These are phyloP conservation scores for Cosmia pyralina DNA, from an alignment of 2,888 invertebrate genomes.

Conservation along the genomic window DNA sequence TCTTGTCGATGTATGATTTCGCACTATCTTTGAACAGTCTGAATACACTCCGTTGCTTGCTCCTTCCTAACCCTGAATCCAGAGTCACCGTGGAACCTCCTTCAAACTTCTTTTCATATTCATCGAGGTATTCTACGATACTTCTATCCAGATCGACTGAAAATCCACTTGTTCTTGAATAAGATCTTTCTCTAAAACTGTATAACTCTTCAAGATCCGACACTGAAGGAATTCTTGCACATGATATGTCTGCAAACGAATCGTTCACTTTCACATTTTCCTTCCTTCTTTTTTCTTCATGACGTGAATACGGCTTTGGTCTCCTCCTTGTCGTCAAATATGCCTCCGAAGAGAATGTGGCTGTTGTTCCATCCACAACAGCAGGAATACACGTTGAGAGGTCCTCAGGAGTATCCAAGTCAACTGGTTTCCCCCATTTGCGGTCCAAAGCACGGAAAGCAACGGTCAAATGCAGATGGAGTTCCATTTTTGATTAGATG, in stretches of 20 bases:
- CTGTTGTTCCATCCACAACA: conserved; percentile 69
- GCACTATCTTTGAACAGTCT: conserved; percentile 60
- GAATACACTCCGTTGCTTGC: conserved; percentile 55
- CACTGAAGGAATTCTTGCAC: conserved; percentile 66
- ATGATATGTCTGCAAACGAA: conserved; percentile 75
- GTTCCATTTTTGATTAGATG: conserved; percentile 71
- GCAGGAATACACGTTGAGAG: conserved; percentile 70
- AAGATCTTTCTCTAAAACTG: conserved; percentile 14
- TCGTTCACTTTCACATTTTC: conserved; percentile 65
- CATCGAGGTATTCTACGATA: conserved; percentile 47
- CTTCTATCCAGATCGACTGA: conserved; percentile 39
- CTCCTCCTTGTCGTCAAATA: conserved; percentile 70
- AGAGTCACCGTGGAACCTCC: conserved; percentile 40
- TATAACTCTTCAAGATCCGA: conserved; percentile 56
- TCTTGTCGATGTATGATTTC: conserved; percentile 60
- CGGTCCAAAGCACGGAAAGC: conserved; percentile 77
- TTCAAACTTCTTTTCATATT: conserved; percentile 29
- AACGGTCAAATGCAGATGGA: conserved; percentile 78
- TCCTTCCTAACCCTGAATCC: conserved; percentile 55
- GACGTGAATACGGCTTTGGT: conserved; percentile 67
- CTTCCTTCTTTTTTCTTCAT: conserved; percentile 50
- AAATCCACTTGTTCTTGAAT: conserved; percentile 50
- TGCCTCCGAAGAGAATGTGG: conserved; percentile 80
- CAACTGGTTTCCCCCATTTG: conserved; percentile 79
- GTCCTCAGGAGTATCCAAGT: conserved; percentile 72